Conservation (phyloP, 2,113 vertebrate genomes). For the Sylvia atricapilla region DNA sequence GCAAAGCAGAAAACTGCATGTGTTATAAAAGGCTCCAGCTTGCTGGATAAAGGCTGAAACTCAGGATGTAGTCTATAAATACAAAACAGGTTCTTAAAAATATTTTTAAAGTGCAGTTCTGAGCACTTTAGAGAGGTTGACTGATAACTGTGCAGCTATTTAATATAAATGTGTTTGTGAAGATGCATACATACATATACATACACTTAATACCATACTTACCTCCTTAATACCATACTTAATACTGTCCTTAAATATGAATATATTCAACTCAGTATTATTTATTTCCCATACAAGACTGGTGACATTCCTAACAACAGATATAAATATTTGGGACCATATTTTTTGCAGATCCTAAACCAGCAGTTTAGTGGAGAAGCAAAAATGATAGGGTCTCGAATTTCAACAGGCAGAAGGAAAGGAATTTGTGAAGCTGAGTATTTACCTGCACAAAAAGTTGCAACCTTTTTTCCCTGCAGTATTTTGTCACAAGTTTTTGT, state of each 20-base stretch:
- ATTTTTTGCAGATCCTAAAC: neutral
- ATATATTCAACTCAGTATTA: neutral
- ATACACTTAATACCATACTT: neutral
- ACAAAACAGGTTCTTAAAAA: neutral
- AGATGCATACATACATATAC: neutral
- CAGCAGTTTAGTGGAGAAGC: neutral
- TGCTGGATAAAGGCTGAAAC: neutral
- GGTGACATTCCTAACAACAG: neutral
- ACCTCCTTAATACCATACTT: neutral
- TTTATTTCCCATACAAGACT: neutral
- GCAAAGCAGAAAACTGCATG: neutral
- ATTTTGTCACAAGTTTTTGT: neutral
- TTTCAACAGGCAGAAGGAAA: neutral
- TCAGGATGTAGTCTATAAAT: constrained; percentile 29
- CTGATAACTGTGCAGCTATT: neutral
- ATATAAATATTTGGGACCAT: neutral
- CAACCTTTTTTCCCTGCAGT: rapidly evolving
- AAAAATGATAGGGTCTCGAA: neutral
- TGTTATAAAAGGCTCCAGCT: constrained; percentile 7
- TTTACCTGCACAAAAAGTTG: neutral
- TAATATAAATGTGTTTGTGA: neutral
- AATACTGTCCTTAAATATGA: neutral
- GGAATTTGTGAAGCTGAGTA: neutral
- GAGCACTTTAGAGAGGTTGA: neutral
- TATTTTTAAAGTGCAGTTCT: neutral